A percentile compares a stretch with the other conserved stretches of the same genome.
These are phyloP conservation scores for Heteractis magnifica DNA, from an alignment of 92 coral and sea anemone species.

Conservation along the genomic window DNA sequence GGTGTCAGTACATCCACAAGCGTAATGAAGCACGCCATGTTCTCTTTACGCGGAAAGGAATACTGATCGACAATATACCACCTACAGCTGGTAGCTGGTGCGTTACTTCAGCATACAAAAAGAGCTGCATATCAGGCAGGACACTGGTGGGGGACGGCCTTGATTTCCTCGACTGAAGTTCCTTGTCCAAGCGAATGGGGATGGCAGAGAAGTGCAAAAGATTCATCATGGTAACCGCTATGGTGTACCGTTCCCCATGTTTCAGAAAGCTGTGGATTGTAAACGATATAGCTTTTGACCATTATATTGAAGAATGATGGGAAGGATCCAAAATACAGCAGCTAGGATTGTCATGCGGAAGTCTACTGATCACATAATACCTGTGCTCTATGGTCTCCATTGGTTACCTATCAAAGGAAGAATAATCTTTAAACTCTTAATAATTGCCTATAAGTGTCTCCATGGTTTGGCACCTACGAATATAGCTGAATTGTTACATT, in stretches of 20 bases:
- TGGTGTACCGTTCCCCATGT: slow-evolving; percentile 47
- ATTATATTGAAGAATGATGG: too few relatives aligned
- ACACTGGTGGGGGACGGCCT: slow-evolving; percentile 35
- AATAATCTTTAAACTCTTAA: too few relatives aligned
- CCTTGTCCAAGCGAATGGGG: slow-evolving; percentile 55
- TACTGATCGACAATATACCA: slow-evolving; percentile 49
- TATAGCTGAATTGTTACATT: too few relatives aligned
- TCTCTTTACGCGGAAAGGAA: slow-evolving; percentile 64
- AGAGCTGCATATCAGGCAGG: slow-evolving; percentile 42
- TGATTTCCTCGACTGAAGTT: slow-evolving; percentile 32
- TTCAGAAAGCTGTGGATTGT: slow-evolving; percentile 28
- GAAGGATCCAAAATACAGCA: too few relatives aligned
- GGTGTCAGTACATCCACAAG: slow-evolving; percentile 44
- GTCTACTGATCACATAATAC: too few relatives aligned
- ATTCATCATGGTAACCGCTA: slow-evolving; percentile 6
- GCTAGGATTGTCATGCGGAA: too few relatives aligned
- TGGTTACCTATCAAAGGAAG: too few relatives aligned
- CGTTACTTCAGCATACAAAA: slow-evolving; percentile 53
- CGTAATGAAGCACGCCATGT: slow-evolving; percentile 56
- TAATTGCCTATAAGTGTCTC: too few relatives aligned
- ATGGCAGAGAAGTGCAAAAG: slow-evolving; percentile 12
- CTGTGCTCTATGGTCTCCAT: too few relatives aligned
- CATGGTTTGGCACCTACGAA: too few relatives aligned
- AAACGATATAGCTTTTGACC: too few relatives aligned
- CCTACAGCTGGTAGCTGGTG: slow-evolving; percentile 54